A percentile compares a stretch with the other conserved stretches of the same genome.
phyloP scores from a whole-genome alignment of 2,113 vertebrate genomes.

The Diadophis punctatus region DNA sequence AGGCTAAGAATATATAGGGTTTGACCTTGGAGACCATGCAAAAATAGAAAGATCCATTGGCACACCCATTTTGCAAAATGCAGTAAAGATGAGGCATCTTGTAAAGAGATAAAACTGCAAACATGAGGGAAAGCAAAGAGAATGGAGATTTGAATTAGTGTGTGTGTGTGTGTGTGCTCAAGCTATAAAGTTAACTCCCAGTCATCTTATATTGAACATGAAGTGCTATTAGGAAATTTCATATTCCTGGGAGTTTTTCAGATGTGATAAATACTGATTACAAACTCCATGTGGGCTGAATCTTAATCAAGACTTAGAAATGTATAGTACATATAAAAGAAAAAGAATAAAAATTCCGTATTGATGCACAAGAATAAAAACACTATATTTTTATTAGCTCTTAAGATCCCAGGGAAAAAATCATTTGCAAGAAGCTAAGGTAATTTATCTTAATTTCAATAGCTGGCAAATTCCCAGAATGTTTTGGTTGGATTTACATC shows the following conservation, averaged over 20 bases:
- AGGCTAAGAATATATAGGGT: constrained; percentile 48
- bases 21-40: constrained; percentile 39
- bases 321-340: constrained; percentile 63
- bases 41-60: constrained; percentile 43
- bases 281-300: constrained; percentile 52
- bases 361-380: constrained; percentile 56
- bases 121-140: constrained; percentile 40
- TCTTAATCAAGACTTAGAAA: constrained; percentile 50
- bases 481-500: constrained; percentile 38
- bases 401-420: constrained; percentile 53
- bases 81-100: constrained; percentile 33
- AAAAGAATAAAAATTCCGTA: constrained; percentile 57
- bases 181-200: constrained; percentile 15
- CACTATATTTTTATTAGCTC: constrained; percentile 57
- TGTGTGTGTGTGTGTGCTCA: neutral
- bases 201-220: constrained; percentile 52
- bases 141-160: constrained; percentile 54
- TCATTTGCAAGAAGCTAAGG: constrained; percentile 23
- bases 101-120: constrained; percentile 49
- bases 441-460: constrained; percentile 42
- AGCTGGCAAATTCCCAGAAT: constrained; percentile 23
- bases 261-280: constrained; percentile 55
- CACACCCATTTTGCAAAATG: constrained; percentile 30
- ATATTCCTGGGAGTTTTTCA: constrained; percentile 59
- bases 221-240: constrained; percentile 55